Conservation (phyloP, 2,797 vertebrate species). For the Astyanax mexicanus region DNA sequence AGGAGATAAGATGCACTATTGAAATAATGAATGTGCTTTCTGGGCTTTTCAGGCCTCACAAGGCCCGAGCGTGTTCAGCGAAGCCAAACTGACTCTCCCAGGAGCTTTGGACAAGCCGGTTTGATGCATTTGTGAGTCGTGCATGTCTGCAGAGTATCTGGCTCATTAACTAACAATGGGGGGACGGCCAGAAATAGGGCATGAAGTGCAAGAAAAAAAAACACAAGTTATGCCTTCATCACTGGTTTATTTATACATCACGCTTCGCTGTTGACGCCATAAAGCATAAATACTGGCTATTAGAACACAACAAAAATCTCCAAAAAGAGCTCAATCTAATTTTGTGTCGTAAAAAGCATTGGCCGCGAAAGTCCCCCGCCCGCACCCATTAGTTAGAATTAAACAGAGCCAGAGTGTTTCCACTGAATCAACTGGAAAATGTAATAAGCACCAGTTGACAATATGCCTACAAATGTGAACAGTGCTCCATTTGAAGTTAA, state of each 20-base stretch:
- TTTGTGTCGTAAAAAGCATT: conserved; percentile 29
- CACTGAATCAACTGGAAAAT: conserved; percentile 67
- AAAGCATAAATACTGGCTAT: conserved; percentile 27
- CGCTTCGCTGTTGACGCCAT: conserved; percentile 11
- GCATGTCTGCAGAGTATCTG: conserved; percentile 20
- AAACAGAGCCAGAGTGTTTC: conserved; percentile 42
- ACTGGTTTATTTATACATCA: conserved; percentile 39
- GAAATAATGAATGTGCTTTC: background rate
- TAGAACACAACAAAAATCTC: conserved; percentile 35
- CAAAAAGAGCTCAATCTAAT: conserved; percentile 42
- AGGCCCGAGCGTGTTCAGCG: background rate
- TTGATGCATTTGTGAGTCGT: conserved; percentile 2
- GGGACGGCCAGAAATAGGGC: conserved; percentile 23
- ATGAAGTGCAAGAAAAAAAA: background rate
- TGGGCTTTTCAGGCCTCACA: background rate
- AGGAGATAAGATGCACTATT: background rate
- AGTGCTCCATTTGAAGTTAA: conserved; percentile 10
- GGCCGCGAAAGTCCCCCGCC: background rate
- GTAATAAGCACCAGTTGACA: conserved; percentile 59
- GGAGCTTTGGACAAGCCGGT: conserved; percentile 7
- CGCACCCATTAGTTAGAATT: conserved; percentile 34
- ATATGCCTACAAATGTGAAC: conserved; percentile 68
- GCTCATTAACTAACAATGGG: conserved; percentile 35
- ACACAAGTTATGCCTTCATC: background rate
- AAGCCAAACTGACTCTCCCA: background rate